Evolutionary conservation across 2,888 invertebrate species (phyloP).

Genomic region (Drosophila emarginata): DNA sequence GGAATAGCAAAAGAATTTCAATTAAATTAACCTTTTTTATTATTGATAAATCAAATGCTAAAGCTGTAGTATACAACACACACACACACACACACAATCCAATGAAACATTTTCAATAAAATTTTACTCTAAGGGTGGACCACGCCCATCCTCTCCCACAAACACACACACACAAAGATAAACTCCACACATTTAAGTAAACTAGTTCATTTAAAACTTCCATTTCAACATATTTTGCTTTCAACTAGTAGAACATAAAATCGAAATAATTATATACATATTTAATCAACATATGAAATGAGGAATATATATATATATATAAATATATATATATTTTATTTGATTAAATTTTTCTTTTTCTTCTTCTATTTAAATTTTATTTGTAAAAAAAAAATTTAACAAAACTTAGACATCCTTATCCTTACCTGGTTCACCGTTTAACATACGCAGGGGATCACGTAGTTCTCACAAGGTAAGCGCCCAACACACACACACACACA

Average conservation of each 20-base stretch:
- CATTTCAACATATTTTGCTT: constrained; percentile 36
- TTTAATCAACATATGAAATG: constrained; percentile 4
- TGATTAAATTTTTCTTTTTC: constrained; percentile 75
- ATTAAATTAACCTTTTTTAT: neutral
- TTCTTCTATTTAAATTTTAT: constrained; percentile 67
- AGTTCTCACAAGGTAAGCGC: constrained; percentile 89
- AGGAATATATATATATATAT: constrained; percentile 17
- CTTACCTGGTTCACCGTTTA: constrained; percentile 98
- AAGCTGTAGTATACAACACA: constrained; percentile 47
- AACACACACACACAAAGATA: constrained; percentile 13
- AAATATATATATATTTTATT: constrained; percentile 63
- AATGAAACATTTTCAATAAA: constrained; percentile 21
- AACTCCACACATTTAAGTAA: constrained; percentile 35
- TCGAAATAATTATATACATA: constrained; percentile 13
- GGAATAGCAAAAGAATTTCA: neutral
- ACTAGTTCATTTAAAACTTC: constrained; percentile 18
- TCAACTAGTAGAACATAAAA: constrained; percentile 35
- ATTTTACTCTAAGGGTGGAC: neutral
- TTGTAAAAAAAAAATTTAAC: constrained; percentile 53
- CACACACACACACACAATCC: constrained; percentile 12
- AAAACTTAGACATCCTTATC: constrained; percentile 93
- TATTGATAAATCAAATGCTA: constrained; percentile 40
- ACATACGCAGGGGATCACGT: constrained; percentile 93
- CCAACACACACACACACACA: constrained; percentile 40
- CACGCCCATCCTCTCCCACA: constrained; percentile 13